These are phyloP conservation scores for Mirza zaza DNA, from an alignment of 2,113 vertebrate genomes.

Conservation along the genomic window DNA sequence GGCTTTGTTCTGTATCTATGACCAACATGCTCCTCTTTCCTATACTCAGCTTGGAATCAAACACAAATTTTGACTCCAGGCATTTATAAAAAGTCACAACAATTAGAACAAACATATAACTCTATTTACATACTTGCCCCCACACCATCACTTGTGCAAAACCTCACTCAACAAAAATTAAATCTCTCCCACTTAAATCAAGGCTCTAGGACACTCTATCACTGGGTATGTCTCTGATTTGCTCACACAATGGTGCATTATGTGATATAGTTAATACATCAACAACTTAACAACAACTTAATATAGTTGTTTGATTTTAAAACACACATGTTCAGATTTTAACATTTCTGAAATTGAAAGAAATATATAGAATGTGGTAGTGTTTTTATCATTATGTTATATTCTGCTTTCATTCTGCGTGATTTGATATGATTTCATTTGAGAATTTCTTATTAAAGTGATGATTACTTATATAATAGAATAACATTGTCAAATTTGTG, in stretches of 20 bases:
- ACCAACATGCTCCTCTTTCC: neutral
- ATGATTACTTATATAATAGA: neutral
- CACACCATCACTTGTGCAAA: neutral
- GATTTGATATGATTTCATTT: neutral
- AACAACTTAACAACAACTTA: neutral
- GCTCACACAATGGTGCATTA: neutral
- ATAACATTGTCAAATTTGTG: neutral
- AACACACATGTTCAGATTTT: neutral
- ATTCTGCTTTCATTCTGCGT: neutral
- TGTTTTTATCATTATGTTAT: neutral
- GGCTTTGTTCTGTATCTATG: neutral
- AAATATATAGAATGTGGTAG: neutral
- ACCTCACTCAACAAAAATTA: neutral
- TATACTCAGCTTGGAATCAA: neutral
- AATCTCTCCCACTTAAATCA: neutral
- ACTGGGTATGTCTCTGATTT: neutral
- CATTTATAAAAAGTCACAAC: neutral
- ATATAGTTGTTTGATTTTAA: neutral
- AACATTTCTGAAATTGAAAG: neutral
- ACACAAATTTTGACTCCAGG: neutral
- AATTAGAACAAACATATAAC: neutral
- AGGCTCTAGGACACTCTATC: too few species aligned
- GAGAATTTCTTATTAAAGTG: neutral
- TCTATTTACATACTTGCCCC: neutral
- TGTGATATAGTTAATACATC: too few species aligned